These are phyloP conservation scores for Ochropacha duplaris DNA, from an alignment of 2,888 invertebrate genomes.

Conservation along the genomic window DNA sequence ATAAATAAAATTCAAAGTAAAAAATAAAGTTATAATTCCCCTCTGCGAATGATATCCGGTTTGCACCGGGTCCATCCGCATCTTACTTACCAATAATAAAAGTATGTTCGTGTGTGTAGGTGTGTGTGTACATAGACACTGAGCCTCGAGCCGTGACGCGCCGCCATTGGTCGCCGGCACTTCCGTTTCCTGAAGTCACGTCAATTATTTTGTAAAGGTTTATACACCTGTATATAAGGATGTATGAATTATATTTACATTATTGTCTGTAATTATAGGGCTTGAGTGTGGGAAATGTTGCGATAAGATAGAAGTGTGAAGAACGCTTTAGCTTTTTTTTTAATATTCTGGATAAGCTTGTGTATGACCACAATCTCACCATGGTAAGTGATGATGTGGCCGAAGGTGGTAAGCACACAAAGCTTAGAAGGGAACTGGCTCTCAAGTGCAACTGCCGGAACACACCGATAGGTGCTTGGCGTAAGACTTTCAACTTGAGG, in stretches of 20 bases:
- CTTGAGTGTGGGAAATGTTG: constrained; percentile 2
- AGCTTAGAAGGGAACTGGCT: too few species aligned
- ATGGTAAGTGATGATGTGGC: too few species aligned
- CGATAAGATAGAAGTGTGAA: not conserved
- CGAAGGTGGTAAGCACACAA: too few species aligned
- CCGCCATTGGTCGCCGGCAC: constrained; percentile 57
- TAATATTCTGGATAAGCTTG: too few species aligned
- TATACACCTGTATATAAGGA: constrained; percentile 62
- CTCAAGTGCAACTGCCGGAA: too few species aligned
- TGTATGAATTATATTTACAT: constrained; percentile 36
- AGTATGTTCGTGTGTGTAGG: not conserved
- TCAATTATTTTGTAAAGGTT: constrained; percentile 58
- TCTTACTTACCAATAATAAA: constrained; percentile 3
- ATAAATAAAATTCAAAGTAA: not conserved
- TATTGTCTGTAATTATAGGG: constrained; percentile 22
- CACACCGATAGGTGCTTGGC: too few species aligned
- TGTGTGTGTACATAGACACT: constrained; percentile 15
- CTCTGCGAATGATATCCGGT: constrained; percentile 3
- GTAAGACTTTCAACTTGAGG: too few species aligned
- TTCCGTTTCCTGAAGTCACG: constrained; percentile 76
- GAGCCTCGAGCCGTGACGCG: constrained; percentile 62
- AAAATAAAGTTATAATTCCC: not conserved
- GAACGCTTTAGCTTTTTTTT: not conserved
- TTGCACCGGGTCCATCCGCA: constrained; percentile 3
- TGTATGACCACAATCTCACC: too few species aligned